These are phyloP conservation scores for Picus viridis DNA, from an alignment of 2,797 vertebrate genomes.

Conservation along the genomic window DNA sequence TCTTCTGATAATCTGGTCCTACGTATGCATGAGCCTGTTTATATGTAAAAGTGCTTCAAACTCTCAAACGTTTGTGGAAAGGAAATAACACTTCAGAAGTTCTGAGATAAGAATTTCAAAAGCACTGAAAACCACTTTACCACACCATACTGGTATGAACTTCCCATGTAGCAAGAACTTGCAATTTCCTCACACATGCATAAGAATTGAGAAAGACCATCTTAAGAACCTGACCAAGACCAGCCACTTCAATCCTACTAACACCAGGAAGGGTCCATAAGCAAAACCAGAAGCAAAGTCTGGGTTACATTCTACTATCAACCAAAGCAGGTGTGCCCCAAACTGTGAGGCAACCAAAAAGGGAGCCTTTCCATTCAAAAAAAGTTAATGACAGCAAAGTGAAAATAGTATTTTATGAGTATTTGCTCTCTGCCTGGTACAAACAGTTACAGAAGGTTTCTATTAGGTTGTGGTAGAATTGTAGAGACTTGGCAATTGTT, in stretches of 20 bases:
- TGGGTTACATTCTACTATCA: not conserved
- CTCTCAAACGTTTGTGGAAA: not conserved
- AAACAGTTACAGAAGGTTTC: not conserved
- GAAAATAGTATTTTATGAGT: not conserved
- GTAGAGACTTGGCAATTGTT: not conserved
- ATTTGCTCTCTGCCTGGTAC: not conserved
- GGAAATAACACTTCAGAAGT: not conserved
- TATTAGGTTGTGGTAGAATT: not conserved
- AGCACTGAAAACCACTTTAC: not conserved
- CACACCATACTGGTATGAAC: not conserved
- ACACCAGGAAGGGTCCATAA: accelerated
- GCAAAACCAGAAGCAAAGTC: not conserved
- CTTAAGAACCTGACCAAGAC: not conserved
- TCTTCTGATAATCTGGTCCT: not conserved
- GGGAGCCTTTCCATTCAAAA: not conserved
- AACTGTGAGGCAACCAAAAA: not conserved
- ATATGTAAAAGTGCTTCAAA: not conserved
- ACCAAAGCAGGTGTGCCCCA: not conserved
- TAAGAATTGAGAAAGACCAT: not conserved
- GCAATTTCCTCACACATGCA: not conserved
- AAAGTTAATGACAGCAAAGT: not conserved
- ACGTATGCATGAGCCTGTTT: not conserved
- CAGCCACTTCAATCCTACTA: not conserved
- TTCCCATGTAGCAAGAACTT: not conserved
- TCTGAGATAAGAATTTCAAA: conserved; percentile 4